phyloP scores from a whole-genome alignment of 2,113 vertebrate genomes.

The Alouatta palliata region DNA sequence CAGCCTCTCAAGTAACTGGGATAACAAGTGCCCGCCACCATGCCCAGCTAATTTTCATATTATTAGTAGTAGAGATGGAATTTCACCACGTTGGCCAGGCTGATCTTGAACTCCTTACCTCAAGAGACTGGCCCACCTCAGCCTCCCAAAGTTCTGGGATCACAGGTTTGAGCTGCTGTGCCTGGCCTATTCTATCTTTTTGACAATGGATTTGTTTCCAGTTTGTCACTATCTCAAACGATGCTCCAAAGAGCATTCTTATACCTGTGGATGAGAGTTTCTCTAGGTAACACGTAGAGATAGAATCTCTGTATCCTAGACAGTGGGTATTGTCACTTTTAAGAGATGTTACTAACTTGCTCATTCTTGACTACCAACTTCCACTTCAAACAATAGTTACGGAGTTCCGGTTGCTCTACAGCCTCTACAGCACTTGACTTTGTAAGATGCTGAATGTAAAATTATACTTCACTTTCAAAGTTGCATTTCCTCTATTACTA shows the following conservation, averaged over 20 bases:
- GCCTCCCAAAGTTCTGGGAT: no score
- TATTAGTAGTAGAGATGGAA: no score
- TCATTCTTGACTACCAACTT: background rate
- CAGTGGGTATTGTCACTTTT: background rate
- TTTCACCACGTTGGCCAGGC: no score
- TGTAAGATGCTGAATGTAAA: background rate
- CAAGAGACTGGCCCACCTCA: no score
- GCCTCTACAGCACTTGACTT: background rate
- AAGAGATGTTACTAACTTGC: background rate
- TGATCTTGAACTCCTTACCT: no score
- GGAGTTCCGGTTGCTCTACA: background rate
- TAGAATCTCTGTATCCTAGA: background rate
- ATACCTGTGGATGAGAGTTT: background rate
- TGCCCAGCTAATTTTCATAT: no score
- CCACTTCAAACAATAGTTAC: fast-evolving
- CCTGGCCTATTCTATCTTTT: background rate
- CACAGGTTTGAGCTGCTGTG: no score
- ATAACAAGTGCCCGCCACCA: no score
- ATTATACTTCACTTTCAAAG: background rate
- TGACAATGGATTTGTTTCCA: background rate
- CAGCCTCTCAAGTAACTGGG: no score
- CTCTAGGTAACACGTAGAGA: background rate
- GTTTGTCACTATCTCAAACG: background rate
- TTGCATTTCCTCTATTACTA: background rate
- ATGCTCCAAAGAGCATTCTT: background rate